A percentile compares a stretch with the other conserved stretches of the same genome.
phyloP scores from a whole-genome alignment of 2,113 vertebrate species.

The Andinoacara biseriatus region DNA sequence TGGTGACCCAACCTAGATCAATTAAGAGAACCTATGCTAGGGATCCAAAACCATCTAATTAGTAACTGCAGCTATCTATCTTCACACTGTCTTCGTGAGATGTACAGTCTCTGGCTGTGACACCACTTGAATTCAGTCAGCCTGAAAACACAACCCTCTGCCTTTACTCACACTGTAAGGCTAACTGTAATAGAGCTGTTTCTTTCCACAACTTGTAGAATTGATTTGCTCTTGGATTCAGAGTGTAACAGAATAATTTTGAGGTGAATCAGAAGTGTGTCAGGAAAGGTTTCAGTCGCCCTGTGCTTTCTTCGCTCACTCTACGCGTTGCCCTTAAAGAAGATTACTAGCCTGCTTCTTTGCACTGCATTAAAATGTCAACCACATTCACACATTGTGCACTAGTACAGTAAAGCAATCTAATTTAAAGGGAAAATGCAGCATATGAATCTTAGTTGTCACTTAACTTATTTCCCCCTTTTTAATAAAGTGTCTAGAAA shows the following conservation, averaged over 20 bases:
- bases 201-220: neutral
- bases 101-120: neutral
- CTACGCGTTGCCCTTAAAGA: neutral
- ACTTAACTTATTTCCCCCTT: neutral
- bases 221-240: neutral
- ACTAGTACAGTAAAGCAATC: neutral
- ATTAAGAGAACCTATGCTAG: conserved; percentile 1
- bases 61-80: neutral
- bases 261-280: neutral
- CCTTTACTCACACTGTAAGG: neutral
- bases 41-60: conserved; percentile 10
- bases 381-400: neutral
- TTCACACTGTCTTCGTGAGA: conserved; percentile 5
- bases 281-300: neutral
- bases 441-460: neutral
- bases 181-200: neutral
- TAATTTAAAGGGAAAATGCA: neutral
- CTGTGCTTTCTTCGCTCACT: neutral
- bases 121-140: conserved; percentile 1
- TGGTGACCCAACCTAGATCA: too few species aligned
- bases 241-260: neutral
- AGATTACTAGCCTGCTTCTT: neutral
- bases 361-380: neutral
- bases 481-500: neutral
- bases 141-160: conserved; percentile 6